phyloP scores from a whole-genome alignment of 2,797 vertebrate genomes.

The Chaenodraco wilsoni region DNA sequence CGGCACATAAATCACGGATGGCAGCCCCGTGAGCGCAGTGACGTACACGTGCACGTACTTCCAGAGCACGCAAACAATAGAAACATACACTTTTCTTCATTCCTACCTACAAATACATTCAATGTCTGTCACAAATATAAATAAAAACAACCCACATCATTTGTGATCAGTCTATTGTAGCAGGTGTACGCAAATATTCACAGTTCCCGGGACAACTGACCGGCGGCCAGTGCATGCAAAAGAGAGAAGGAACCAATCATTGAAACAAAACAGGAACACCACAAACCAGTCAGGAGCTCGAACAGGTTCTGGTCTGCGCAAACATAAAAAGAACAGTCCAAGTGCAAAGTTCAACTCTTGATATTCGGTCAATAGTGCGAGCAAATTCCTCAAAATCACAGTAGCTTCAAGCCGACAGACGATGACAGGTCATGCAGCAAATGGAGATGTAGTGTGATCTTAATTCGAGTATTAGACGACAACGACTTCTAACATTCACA shows the following conservation, averaged over 20 bases:
- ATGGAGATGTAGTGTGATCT: neutral
- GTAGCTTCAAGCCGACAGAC: neutral
- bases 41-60: slow-evolving; percentile 18
- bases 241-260: neutral
- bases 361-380: neutral
- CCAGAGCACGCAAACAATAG: slow-evolving; percentile 14
- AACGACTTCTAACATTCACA: neutral
- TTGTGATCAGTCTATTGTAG: neutral
- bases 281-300: neutral
- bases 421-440: too few relatives aligned
- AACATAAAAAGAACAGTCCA: neutral
- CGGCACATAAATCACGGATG: slow-evolving; percentile 35
- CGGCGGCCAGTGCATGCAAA: neutral
- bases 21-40: slow-evolving; percentile 22
- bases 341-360: too few relatives aligned
- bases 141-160: neutral
- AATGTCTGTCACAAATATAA: neutral
- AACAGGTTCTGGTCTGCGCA: neutral
- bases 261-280: slow-evolving; percentile 3
- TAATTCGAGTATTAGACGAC: neutral
- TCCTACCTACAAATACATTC: neutral
- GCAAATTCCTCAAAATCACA: neutral
- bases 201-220: neutral
- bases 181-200: slow-evolving; percentile 15
- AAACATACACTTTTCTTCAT: neutral